Conservation (phyloP, 2,888 invertebrate genomes). For the Asteroscopus sphinx region DNA sequence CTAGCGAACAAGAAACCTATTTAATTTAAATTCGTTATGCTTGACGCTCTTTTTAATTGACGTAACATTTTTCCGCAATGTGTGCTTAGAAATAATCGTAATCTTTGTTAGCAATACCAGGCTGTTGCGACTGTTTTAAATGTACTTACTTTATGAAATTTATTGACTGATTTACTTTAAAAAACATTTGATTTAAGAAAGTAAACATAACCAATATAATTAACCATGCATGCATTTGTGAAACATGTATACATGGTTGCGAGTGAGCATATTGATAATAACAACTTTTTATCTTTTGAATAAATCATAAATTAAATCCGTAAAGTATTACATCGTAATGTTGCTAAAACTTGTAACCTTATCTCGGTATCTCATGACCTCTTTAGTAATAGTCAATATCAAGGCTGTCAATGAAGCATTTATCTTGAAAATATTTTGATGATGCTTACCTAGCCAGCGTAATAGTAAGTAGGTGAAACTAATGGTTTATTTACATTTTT, state of each 20-base stretch:
- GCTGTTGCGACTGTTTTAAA: too few relatives aligned
- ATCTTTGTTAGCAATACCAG: neutral
- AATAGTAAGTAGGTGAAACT: too few relatives aligned
- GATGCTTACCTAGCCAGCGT: neutral
- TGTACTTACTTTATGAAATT: too few relatives aligned
- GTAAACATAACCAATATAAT: too few relatives aligned
- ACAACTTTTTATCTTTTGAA: neutral
- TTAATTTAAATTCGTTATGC: neutral
- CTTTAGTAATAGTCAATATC: slow-evolving; percentile 26
- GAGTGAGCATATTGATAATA: neutral
- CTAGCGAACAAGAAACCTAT: slow-evolving; percentile 2
- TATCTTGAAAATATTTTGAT: slow-evolving; percentile 13
- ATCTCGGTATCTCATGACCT: slow-evolving; percentile 50
- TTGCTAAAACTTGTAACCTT: slow-evolving; percentile 16
- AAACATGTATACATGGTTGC: too few relatives aligned
- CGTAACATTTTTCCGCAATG: neutral
- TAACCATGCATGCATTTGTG: too few relatives aligned
- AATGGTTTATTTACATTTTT: neutral
- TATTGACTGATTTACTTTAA: too few relatives aligned
- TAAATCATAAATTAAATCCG: slow-evolving; percentile 16
- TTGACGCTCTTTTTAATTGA: neutral
- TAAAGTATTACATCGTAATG: slow-evolving; percentile 1
- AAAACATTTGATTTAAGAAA: too few relatives aligned
- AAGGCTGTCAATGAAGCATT: slow-evolving; percentile 25
- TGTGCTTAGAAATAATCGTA: neutral